Evolutionary conservation across 30 jellyfish, hydroid and myxozoan genomes (phyloP), one percentile per base, ranked within the genome.

Genomic region (Cassiopea xamachana): DNA sequence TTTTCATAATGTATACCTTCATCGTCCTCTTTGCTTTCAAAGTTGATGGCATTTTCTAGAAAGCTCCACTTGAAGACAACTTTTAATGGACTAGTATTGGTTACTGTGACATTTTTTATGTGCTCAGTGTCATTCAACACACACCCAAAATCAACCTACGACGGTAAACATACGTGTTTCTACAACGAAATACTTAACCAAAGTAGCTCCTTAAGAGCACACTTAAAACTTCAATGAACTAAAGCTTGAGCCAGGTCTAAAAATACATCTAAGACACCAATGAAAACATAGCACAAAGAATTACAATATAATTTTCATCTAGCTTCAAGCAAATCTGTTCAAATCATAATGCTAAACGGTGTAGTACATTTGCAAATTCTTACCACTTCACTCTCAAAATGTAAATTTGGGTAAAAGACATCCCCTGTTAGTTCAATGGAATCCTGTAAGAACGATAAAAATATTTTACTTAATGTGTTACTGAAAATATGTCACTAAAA

Each of bases 121-220:
- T 89, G 98, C 71, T 96, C 99, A 2, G 99, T 96, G 87, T 96
- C 99, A 76, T 96, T 96, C 73, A 92, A 80, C 2, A 96, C 98
- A 49, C 98, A 84, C 3, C 92, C 93, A 79, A 96, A 96, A 86
- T 96, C 96, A 83, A 96, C 96, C 99, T 96, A 43, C 7, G 16
- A 19, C 27, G 39, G n/a, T 2, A 71, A 71, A 43, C 80, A 71
- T n/a, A 16, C 7, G 12, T 55, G 12, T 55, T 27, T 27, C 39
- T 27, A 27, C 39, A 27, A 27, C 39, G 39, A 27, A 27, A 27
- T 27, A 27, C 39, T 27, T 27, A 27, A 27, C 39, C 39, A 27
- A 27, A 27, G 39, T 27, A 27, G 39, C 39, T 27, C 39, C 39
- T 27, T 27, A 27, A 27, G 39, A 27, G 39, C 39, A 27, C 39